phyloP scores from a whole-genome alignment of 2,113 vertebrate species.

The Brachirus orientalis region DNA sequence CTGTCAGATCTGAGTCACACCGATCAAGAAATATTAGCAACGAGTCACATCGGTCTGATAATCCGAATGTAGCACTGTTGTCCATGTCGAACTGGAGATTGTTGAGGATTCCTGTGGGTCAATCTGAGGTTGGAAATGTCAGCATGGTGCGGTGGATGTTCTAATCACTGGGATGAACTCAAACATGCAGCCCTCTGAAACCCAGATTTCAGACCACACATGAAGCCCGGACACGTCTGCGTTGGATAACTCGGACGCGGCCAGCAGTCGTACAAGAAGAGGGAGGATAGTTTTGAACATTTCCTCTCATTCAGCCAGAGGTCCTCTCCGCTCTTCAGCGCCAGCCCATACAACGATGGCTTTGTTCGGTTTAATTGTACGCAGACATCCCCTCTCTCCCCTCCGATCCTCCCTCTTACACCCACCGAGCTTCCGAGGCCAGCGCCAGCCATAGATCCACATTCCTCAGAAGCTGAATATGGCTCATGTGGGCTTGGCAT shows the following conservation, averaged over 20 bases:
- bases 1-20: no score
- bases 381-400: conserved; percentile 75
- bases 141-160: conserved; percentile 28
- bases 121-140: conserved; percentile 60
- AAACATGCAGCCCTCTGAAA: conserved; percentile 32
- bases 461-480: conserved; percentile 70
- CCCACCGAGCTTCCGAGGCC: conserved; percentile 64
- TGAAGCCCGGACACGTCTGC: background rate
- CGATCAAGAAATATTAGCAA: no score
- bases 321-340: conserved; percentile 45
- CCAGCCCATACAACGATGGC: conserved; percentile 68
- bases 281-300: conserved; percentile 16
- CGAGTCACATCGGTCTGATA: no score
- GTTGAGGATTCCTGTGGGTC: conserved; percentile 54
- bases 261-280: background rate
- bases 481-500: conserved; percentile 72
- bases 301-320: conserved; percentile 51
- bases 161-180: conserved; percentile 50
- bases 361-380: conserved; percentile 79
- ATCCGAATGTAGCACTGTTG: no score
- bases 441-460: conserved; percentile 60
- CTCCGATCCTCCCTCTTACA: conserved; percentile 57
- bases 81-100: conserved; percentile 26
- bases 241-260: conserved; percentile 8
- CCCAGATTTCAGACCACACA: conserved; percentile 63